Evolutionary conservation across 2,797 vertebrate species (phyloP).

Genomic region (Geotrypetes seraphini): DNA sequence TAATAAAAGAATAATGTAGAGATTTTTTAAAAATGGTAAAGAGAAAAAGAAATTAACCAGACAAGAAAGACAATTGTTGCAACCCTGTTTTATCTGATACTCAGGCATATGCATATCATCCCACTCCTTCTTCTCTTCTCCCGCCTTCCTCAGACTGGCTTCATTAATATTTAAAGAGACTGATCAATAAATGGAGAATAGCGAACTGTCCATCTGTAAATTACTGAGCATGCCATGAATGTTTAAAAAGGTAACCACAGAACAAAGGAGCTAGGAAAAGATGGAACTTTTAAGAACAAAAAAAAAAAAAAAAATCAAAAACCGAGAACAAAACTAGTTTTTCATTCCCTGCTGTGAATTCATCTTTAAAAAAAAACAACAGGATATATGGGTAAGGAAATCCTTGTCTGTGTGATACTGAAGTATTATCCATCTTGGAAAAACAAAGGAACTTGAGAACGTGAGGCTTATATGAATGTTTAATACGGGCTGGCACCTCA

Average conservation of each 20-base stretch:
- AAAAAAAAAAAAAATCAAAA: neutral
- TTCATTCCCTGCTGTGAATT: neutral
- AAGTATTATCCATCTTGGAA: too few species aligned
- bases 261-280: conserved; percentile 13
- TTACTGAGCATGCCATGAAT: conserved; percentile 51
- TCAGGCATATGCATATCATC: neutral
- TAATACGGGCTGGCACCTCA: too few species aligned
- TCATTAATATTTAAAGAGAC: conserved; percentile 59
- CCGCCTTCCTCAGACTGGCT: conserved; percentile 31
- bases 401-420: neutral
- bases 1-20: conserved; percentile 26
- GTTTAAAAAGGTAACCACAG: conserved; percentile 42
- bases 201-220: conserved; percentile 50
- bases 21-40: conserved; percentile 22
- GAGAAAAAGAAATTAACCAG: conserved; percentile 20
- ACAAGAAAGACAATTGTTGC: conserved; percentile 2
- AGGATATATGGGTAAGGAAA: neutral
- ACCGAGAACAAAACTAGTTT: conserved; percentile 17
- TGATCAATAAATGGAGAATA: conserved; percentile 53
- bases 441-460: too few species aligned
- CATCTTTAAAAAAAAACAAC: neutral
- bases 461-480: too few species aligned
- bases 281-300: conserved; percentile 6
- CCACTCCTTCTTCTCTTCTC: conserved; percentile 12
- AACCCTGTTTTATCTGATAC: conserved; percentile 27